Conservation (phyloP, 2,797 vertebrate species). For the Lagorchestes hirsutus region DNA sequence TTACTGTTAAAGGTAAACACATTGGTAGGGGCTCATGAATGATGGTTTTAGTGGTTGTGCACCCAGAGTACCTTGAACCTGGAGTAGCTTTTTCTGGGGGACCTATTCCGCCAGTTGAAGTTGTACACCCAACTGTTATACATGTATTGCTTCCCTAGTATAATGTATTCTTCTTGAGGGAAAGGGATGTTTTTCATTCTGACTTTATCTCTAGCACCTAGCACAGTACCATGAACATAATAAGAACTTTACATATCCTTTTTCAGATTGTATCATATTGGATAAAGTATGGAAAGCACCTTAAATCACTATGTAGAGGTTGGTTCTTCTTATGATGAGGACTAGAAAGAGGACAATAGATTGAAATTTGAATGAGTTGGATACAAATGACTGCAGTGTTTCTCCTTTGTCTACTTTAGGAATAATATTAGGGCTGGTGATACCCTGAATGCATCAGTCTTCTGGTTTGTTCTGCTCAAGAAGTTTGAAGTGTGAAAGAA, state of each 20-base stretch:
- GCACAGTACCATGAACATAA: not conserved
- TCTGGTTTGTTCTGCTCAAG: not conserved
- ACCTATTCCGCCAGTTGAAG: not conserved
- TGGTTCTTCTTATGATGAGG: not conserved
- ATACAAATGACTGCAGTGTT: not conserved
- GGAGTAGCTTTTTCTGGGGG: not conserved
- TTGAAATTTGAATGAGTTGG: not conserved
- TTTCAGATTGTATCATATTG: not conserved
- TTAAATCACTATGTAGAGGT: not conserved
- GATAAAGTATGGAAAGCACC: not conserved
- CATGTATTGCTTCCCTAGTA: not conserved
- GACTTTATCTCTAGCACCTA: not conserved
- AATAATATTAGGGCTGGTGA: not conserved
- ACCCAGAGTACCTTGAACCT: not conserved
- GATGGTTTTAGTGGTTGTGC: not conserved
- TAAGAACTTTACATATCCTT: not conserved
- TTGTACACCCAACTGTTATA: not conserved
- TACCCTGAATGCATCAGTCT: not conserved
- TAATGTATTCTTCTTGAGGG: not conserved
- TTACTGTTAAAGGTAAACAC: not conserved
- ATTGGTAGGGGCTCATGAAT: not conserved
- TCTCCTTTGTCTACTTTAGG: not conserved
- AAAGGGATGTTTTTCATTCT: not conserved
- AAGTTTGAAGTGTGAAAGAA: not conserved
- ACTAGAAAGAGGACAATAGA: not conserved